Evolutionary conservation across 2,113 vertebrate species (phyloP), one percentile per base, ranked within the genome.

Genomic region (Odontophorus gujanensis): DNA sequence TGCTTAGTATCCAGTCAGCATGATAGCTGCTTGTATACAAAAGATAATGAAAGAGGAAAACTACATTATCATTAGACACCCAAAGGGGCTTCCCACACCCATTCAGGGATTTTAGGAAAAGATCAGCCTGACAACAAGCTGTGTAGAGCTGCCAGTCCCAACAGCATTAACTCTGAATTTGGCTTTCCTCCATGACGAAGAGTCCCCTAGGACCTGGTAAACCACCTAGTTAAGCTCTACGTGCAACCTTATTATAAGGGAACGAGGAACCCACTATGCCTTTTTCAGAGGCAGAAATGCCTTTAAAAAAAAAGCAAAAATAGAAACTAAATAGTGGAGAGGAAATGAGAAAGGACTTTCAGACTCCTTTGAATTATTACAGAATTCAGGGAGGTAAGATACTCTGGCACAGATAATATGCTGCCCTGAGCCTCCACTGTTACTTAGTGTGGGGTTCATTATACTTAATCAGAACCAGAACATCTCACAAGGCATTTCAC

Each of bases 31-130:
- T 96, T 96, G 90, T 95, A 94, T 69, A 96, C 94, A 91, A 94
- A 95, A 96, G 94, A 93, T 96, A 97, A 97, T 97, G 91, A 96
- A 96, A 96, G 81, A 92, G 80, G 95, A 96, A 96, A 93, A 95
- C 67, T 69, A 85, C 87, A 96, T 96, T 95, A 96, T 95, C 93
- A 87, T 94, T 88, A 92, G 75, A 40, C 51, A 90, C 89, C 76
- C 87, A 86, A 15, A 92, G 95, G 92, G 79, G 66, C 45, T 94
- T 72, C 77, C 51, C 66, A 89, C 68, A 88, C 88, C 89, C 79
- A 43, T 83, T 82, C 0, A 0, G 66, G 84, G 81, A 92, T 95
- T 97, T 97, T 94, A 95, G 94, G 81, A 88, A 77, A 78, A 89
- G 53, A 92, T 87, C 63, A 92, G 87, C n/a, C 76, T 93, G 88